These are phyloP conservation scores for Sylvia atricapilla DNA, from an alignment of 2,113 vertebrate genomes.

Conservation along the genomic window DNA sequence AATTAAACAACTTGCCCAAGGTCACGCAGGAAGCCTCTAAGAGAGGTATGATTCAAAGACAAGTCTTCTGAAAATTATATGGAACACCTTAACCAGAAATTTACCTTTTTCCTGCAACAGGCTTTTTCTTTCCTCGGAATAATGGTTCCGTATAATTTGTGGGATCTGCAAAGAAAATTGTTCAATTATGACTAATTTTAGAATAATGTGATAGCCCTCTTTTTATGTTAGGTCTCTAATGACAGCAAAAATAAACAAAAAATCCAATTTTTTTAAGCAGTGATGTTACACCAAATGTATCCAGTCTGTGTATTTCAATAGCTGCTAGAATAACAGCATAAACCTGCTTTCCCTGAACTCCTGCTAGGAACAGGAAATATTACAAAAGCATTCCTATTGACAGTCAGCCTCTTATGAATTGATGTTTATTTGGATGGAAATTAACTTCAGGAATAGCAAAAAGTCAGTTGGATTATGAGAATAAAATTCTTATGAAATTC, in stretches of 20 bases:
- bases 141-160: neutral
- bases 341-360: neutral
- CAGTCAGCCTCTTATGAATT: neutral
- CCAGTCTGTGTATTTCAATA: conserved; percentile 1
- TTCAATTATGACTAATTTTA: neutral
- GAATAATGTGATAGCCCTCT: neutral
- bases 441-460: neutral
- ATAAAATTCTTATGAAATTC: neutral
- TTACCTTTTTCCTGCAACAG: neutral
- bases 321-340: neutral
- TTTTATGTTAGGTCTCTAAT: neutral
- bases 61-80: neutral
- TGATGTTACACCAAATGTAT: neutral
- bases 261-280: conserved; percentile 7
- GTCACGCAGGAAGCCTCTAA: neutral
- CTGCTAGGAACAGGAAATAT: neutral
- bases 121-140: neutral
- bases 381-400: conserved; percentile 20
- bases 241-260: neutral
- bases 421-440: conserved; percentile 12
- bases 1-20: neutral
- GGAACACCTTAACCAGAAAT: neutral
- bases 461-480: conserved; percentile 13
- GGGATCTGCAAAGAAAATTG: neutral
- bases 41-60: neutral